These are phyloP conservation scores for Isotomurus palustris DNA, from an alignment of 2,888 invertebrate genomes.

Conservation along the genomic window DNA sequence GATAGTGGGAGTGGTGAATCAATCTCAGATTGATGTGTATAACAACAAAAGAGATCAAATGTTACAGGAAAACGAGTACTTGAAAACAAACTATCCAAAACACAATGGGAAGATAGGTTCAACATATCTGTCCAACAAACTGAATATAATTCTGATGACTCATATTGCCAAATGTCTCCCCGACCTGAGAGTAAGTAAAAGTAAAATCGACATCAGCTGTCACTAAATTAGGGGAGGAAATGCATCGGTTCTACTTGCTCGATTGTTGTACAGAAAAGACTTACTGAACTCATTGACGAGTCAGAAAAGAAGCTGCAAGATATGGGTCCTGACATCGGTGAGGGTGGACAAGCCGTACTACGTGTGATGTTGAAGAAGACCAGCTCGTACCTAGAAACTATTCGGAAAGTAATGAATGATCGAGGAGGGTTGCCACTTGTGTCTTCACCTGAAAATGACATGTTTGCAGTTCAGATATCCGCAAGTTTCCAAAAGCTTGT, in stretches of 20 bases:
- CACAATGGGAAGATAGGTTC: conserved; percentile 94
- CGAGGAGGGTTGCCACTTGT: background rate
- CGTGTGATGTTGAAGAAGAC: no score
- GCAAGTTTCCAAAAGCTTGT: background rate
- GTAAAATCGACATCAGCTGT: background rate
- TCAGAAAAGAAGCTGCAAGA: background rate
- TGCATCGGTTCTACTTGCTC: background rate
- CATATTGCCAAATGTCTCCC: conserved; percentile 98
- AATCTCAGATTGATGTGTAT: conserved; percentile 85
- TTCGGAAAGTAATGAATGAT: no score
- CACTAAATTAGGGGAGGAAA: background rate
- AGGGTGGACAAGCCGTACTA: no score
- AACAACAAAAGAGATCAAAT: conserved; percentile 56
- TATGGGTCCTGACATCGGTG: no score
- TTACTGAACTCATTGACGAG: background rate
- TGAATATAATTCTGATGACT: conserved; percentile 95
- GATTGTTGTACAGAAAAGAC: background rate
- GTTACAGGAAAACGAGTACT: conserved; percentile 88
- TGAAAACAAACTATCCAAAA: conserved; percentile 95
- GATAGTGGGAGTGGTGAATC: conserved; percentile 96
- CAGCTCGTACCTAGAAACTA: no score
- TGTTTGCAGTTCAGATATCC: background rate
- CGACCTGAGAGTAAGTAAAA: conserved; percentile 62
- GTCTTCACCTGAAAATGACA: no score
- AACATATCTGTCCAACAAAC: conserved; percentile 88